Base-by-base conservation (phyloP, 1,140 invertebrate species). In the Lordiphosa stackelbergi region DNA sequence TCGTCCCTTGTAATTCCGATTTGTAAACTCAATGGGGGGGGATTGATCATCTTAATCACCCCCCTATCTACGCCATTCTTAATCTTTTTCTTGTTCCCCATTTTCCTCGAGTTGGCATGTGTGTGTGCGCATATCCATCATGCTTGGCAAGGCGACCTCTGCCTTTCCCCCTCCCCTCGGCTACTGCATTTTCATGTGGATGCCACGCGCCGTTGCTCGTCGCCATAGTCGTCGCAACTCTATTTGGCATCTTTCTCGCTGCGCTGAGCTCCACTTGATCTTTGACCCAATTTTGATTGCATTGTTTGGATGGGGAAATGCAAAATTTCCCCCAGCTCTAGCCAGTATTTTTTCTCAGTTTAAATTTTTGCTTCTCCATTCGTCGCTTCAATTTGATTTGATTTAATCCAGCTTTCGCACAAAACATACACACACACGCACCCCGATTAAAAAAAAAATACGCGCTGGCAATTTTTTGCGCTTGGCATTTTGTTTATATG, bases 211-310 rank as follows among this genome's bases (percentile, higher is more conserved):
- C 68, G 75, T 66, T 81, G 74, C 75, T 64, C 74, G 69, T 71
- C 59, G 59, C 55, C 65, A 53, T 55, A 54, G 12, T 55, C 57
- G 12, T 59, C 58, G 45, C 71, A 79, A 83, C 75, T 79, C 71
- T 79, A 79, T 79, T 79, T 79, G 71, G 77, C 63, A 79, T 70
- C 75, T 62, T 60, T 68, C 12, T 46, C 45, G 53, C 12, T 63
- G 57, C 41, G 56, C 70, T 63, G 77, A 77, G 77, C 74, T 85
- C 74, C 74, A 85, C 81, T 85, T 85, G 81, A 85, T 85, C 81
- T 85, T 85, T 85, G 81, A 85, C 81, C 81, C 72, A 85, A 85
- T 85, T 85, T 85, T 71, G 70, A 75, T 75, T 68, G 65, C 70
- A 84, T 85, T 85, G 73, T 85, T 79, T 73, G 62, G 49, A 56